Evolutionary conservation across 2,888 invertebrate species (phyloP), one percentile per base, ranked within the genome.

Genomic region (Nebria salina): DNA sequence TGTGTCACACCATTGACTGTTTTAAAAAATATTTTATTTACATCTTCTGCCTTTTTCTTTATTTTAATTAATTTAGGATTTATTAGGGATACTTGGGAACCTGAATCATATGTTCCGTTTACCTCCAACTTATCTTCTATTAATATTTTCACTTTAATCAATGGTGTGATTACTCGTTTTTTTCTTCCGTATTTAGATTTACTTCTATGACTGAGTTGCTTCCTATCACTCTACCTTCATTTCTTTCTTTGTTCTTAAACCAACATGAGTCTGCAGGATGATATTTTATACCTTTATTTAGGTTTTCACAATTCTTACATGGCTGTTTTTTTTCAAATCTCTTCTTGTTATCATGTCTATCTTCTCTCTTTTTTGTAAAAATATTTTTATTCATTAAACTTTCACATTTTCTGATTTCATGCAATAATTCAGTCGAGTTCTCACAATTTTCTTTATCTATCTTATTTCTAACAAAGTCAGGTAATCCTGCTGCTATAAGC

Each of bases 131-230:
- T 75, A 68, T 81, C 72, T 66, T 83, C 83, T 7, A 83, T 1
- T 81, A 83, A n/a, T 75, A 78, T 81, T 43, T 82, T 81, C 42
- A 83, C 43, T 83, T 68, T 82, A 65, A 83, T 83, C 82, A 85
- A 83, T 85, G 85, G 84, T 85, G 84, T 81, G 76, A 72, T 79
- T 79, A 77, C 25, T 83, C 77, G 85, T 83, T 84, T 81, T 84
- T 83, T 83, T 83, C 1, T 83, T 81, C 77, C 34, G 74, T 83
- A 73, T 84, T 83, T 65, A 76, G 72, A 43, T 84, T 77, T 75
- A 83, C 82, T 82, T 84, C 84, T 79, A 85, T 75, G 79, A 82
- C 83, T 82, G 84, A 82, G 80, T 84, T 84, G 74, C 84, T 85
- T 74, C 83, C 82, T 68, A 83, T 82, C 64, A 54, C 82, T 82